A percentile compares a stretch with the other conserved stretches of the same genome.
Conservation (phyloP, 2,888 invertebrate species). For the Drosophila lacicola region DNA sequence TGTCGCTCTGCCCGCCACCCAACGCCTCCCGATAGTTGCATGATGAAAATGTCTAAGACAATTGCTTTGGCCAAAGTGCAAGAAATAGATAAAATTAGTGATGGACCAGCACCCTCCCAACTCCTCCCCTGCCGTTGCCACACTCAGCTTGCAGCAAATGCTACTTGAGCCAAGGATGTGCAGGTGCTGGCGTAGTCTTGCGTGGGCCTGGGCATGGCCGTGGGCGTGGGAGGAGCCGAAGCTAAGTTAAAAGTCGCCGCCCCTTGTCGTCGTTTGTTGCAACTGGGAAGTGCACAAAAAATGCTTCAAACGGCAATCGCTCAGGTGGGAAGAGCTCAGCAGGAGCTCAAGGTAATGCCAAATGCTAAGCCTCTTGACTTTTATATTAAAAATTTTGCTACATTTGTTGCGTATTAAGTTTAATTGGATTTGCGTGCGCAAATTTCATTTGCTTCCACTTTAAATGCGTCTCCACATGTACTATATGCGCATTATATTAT, state of each 20-base stretch:
- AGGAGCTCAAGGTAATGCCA: slow-evolving; percentile 35
- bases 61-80: slow-evolving; percentile 79
- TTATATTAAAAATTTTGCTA: slow-evolving; percentile 51
- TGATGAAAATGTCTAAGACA: slow-evolving; percentile 77
- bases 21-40: slow-evolving; percentile 22
- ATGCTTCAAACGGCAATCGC: slow-evolving; percentile 34
- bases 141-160: slow-evolving; percentile 11
- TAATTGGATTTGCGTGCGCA: slow-evolving; percentile 57
- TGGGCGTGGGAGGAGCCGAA: not conserved
- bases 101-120: slow-evolving; percentile 38
- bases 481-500: slow-evolving; percentile 9
- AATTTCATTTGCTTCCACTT: slow-evolving; percentile 29
- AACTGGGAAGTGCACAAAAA: slow-evolving; percentile 23
- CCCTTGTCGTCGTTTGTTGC: slow-evolving; percentile 47
- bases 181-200: not conserved
- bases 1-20: not conserved
- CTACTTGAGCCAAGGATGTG: slow-evolving; percentile 25
- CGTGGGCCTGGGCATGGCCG: too few relatives aligned
- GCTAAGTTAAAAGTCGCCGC: slow-evolving; percentile 38
- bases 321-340: slow-evolving; percentile 9
- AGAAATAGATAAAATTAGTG: slow-evolving; percentile 80
- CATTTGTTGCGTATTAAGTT: slow-evolving; percentile 51
- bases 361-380: slow-evolving; percentile 49
- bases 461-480: slow-evolving; percentile 8
- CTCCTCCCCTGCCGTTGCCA: not conserved